Percentiles rank a stretch among this genome's conserved stretches.
These are phyloP conservation scores for Drosophila pseudotakahashii DNA, from an alignment of 2,888 invertebrate genomes.

Conservation along the genomic window DNA sequence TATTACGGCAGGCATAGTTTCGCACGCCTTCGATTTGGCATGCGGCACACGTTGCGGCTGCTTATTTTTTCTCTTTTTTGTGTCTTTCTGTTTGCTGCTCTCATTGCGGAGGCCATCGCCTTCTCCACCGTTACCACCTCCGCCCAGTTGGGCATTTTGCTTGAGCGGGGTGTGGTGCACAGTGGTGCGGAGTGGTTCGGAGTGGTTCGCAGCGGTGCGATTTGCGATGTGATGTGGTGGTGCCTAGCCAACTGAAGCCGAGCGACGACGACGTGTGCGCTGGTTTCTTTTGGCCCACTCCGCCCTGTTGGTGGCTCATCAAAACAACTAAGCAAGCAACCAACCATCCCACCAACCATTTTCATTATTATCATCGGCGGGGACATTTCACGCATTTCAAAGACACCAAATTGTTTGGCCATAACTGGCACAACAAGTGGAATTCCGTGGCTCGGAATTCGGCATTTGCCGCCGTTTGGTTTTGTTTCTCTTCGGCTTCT, in stretches of 20 bases:
- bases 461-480: conserved; percentile 28
- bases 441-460: conserved; percentile 30
- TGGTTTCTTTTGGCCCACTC: conserved; percentile 35
- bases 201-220: no score
- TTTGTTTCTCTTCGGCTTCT: conserved; percentile 48
- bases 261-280: conserved; percentile 36
- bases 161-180: conserved; percentile 19
- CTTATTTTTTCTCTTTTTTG: conserved; percentile 2
- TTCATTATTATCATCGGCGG: conserved; percentile 35
- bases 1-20: conserved; percentile 58
- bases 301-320: conserved; percentile 28
- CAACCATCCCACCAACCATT: conserved; percentile 6
- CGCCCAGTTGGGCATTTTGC: conserved; percentile 45
- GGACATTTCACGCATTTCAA: conserved; percentile 67
- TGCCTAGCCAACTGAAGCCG: conserved; percentile 27
- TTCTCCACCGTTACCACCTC: conserved; percentile 29
- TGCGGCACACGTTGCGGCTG: conserved; percentile 67
- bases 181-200: background rate
- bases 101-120: conserved; percentile 62
- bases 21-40: conserved; percentile 76
- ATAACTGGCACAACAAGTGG: conserved; percentile 68
- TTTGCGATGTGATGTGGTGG: no score
- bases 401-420: conserved; percentile 63
- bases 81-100: conserved; percentile 55
- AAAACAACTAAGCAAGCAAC: conserved; percentile 1